A percentile compares a stretch with the other conserved stretches of the same genome.
phyloP scores from a whole-genome alignment of 2,888 invertebrate species.

The Cecidostiba fungosa region DNA sequence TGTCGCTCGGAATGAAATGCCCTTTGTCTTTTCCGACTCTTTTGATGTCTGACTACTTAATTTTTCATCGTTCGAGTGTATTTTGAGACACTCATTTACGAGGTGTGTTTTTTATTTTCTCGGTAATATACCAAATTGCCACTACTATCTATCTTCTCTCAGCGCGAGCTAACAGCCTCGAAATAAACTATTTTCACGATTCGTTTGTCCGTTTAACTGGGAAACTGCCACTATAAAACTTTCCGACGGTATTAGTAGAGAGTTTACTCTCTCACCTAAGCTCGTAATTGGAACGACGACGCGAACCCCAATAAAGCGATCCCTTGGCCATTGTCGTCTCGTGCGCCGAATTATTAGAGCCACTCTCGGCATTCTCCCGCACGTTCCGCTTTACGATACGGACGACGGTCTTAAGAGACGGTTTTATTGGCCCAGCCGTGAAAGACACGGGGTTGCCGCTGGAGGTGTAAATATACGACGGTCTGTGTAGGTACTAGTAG shows the following conservation, averaged over 20 bases:
- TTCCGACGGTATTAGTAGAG: background rate
- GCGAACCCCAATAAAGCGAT: conserved; percentile 38
- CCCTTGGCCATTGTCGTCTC: conserved; percentile 9
- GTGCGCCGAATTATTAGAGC: conserved; percentile 37
- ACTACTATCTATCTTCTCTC: background rate
- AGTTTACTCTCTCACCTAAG: background rate
- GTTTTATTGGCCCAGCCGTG: background rate
- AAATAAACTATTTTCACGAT: conserved; percentile 12
- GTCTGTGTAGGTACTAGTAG: background rate
- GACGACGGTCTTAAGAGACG: background rate
- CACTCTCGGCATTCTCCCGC: conserved; percentile 37
- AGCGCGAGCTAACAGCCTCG: background rate
- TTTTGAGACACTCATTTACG: background rate
- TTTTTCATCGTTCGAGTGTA: background rate
- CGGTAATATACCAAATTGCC: background rate
- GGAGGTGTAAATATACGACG: background rate
- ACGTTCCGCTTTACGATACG: conserved; percentile 28
- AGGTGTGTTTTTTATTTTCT: background rate
- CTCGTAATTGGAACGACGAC: conserved; percentile 25
- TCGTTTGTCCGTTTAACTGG: background rate
- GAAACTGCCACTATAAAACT: background rate
- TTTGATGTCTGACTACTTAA: conserved; percentile 31
- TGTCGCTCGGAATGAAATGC: conserved; percentile 16
- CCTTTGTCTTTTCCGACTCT: background rate
- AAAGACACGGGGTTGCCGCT: background rate